Conservation (phyloP, 2,113 vertebrate genomes). For the Psammodynastes pulverulentus region DNA sequence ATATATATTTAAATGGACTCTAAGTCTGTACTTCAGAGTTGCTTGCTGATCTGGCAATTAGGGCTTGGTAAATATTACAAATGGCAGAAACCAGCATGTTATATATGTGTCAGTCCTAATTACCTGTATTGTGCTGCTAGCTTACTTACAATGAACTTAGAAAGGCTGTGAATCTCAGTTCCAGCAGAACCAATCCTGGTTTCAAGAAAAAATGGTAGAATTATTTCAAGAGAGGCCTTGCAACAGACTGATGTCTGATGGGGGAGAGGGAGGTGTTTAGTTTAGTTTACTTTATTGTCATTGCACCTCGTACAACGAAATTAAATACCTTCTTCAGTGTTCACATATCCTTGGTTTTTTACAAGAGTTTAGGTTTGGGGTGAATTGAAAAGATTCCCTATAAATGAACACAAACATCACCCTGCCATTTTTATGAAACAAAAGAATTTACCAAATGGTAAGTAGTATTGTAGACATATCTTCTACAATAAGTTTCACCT, state of each 20-base stretch:
- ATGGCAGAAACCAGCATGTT: not conserved
- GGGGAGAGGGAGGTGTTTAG: too few species aligned
- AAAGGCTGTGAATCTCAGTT: not conserved
- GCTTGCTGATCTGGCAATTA: not conserved
- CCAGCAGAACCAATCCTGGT: not conserved
- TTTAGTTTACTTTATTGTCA: too few species aligned
- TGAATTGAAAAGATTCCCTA: not conserved
- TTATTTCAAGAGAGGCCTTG: not conserved
- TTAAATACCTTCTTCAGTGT: too few species aligned
- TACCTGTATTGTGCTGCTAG: not conserved
- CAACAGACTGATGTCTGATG: not conserved
- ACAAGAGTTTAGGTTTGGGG: not conserved
- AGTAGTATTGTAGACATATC: too few species aligned
- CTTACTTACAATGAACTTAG: not conserved
- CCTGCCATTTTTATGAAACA: not conserved
- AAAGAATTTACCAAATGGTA: not conserved
- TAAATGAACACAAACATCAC: not conserved
- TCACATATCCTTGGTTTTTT: not conserved
- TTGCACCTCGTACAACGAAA: too few species aligned
- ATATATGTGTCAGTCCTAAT: not conserved
- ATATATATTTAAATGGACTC: not conserved
- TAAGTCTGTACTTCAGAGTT: not conserved
- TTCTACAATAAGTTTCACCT: not conserved
- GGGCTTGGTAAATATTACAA: not conserved
- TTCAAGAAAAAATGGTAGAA: not conserved